These are phyloP conservation scores for Augochlorella aurata DNA, from an alignment of 2,888 invertebrate species.

Conservation along the genomic window DNA sequence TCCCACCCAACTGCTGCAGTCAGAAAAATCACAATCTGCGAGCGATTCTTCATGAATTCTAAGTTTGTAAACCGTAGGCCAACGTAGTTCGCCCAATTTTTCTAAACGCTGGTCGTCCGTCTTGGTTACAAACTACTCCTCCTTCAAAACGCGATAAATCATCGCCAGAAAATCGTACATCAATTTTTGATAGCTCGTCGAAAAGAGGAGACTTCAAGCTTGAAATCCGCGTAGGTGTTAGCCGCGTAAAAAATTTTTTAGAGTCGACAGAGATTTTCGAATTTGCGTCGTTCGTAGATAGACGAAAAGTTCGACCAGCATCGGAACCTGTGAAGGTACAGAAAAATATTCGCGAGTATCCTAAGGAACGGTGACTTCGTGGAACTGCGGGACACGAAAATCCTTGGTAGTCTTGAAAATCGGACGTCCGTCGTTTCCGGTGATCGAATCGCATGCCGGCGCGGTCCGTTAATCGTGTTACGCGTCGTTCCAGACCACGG, in stretches of 20 bases:
- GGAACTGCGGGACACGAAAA: not conserved
- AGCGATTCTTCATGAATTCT: not conserved
- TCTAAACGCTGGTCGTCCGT: no score
- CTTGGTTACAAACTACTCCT: no score
- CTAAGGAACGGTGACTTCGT: not conserved
- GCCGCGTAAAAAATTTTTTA: no score
- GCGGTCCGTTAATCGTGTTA: slow-evolving; percentile 38
- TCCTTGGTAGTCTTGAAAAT: not conserved
- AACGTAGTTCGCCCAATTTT: no score
- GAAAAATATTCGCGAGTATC: not conserved
- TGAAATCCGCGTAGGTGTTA: no score
- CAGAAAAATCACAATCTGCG: not conserved
- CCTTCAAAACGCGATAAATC: not conserved
- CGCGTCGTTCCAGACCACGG: slow-evolving; percentile 31
- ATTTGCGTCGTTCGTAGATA: no score
- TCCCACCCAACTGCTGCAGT: not conserved
- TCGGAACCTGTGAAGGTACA: not conserved
- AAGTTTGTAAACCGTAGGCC: no score
- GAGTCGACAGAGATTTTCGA: no score
- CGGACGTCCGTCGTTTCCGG: slow-evolving; percentile 1
- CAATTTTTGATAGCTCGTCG: not conserved
- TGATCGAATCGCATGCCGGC: slow-evolving; percentile 24
- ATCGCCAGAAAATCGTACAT: no score
- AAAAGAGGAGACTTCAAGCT: no score
- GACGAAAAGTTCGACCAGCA: no score